phyloP scores from a whole-genome alignment of 2,888 invertebrate species.

The Mythimna pallens region DNA sequence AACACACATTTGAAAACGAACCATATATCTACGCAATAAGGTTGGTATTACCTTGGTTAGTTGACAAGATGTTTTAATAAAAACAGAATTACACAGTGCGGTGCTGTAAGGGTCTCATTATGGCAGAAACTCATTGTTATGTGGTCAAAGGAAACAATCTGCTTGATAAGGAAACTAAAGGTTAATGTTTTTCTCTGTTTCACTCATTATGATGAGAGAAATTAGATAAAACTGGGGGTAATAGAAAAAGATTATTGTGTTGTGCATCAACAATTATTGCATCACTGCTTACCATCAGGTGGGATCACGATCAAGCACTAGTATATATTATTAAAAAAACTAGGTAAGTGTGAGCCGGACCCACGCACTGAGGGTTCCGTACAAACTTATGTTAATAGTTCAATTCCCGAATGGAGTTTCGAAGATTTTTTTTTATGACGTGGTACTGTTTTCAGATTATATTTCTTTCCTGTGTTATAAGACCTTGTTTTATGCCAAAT shows the following conservation, averaged over 20 bases:
- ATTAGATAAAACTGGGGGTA: conserved; percentile 14
- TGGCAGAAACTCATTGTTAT: conserved; percentile 42
- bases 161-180: conserved; percentile 41
- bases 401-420: too few relatives aligned
- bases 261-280: too few relatives aligned
- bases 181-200: conserved; percentile 32
- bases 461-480: too few relatives aligned
- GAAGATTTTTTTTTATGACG: too few relatives aligned
- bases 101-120: conserved; percentile 50
- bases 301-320: too few relatives aligned
- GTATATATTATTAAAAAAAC: too few relatives aligned
- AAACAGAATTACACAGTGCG: conserved; percentile 55
- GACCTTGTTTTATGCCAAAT: too few relatives aligned
- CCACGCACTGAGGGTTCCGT: too few relatives aligned
- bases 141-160: conserved; percentile 46
- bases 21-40: fast-evolving
- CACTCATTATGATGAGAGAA: conserved; percentile 23
- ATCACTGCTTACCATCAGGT: too few relatives aligned
- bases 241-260: conserved; percentile 1
- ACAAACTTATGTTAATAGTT: too few relatives aligned
- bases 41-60: background rate
- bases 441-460: too few relatives aligned
- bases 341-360: too few relatives aligned
- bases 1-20: conserved; percentile 5
- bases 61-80: conserved; percentile 57